Conservation (phyloP, 2,888 invertebrate genomes). For the Selenia dentaria region DNA sequence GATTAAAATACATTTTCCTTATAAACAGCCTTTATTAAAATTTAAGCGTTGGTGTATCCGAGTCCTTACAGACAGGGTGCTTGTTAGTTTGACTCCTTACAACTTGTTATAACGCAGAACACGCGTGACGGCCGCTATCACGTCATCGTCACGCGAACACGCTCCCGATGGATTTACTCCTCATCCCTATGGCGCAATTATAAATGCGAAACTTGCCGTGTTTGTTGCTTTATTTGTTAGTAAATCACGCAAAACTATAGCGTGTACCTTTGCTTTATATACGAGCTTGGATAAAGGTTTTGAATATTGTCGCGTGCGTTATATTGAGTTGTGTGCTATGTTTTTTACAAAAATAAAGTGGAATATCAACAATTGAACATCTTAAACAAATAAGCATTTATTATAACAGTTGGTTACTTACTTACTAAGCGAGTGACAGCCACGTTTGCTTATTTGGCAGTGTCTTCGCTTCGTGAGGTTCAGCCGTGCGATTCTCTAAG, state of each 20-base stretch:
- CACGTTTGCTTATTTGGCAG: too few species aligned
- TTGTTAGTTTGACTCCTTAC: conserved; percentile 72
- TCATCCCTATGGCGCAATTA: conserved; percentile 61
- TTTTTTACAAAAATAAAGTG: too few species aligned
- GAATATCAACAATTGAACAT: too few species aligned
- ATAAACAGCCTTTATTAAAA: too few species aligned
- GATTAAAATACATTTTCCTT: too few species aligned
- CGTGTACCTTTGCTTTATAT: conserved; percentile 28
- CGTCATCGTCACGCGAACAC: conserved; percentile 76
- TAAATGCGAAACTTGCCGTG: conserved; percentile 51
- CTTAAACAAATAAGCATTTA: too few species aligned
- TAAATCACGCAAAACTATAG: conserved; percentile 52
- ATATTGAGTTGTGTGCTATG: neutral
- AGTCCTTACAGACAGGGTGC: conserved; percentile 36
- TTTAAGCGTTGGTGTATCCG: conserved; percentile 11
- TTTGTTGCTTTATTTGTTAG: conserved; percentile 49
- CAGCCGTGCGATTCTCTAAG: too few species aligned
- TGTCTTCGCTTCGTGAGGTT: too few species aligned
- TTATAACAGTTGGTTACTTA: too few species aligned
- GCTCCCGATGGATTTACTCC: conserved; percentile 54
- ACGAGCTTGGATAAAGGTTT: neutral
- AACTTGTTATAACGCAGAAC: conserved; percentile 74
- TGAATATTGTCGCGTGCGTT: conserved; percentile 2
- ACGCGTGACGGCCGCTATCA: conserved; percentile 78
- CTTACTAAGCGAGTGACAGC: too few species aligned